phyloP scores from a whole-genome alignment of 1,140 invertebrate species.

The Achatina immaculata region DNA sequence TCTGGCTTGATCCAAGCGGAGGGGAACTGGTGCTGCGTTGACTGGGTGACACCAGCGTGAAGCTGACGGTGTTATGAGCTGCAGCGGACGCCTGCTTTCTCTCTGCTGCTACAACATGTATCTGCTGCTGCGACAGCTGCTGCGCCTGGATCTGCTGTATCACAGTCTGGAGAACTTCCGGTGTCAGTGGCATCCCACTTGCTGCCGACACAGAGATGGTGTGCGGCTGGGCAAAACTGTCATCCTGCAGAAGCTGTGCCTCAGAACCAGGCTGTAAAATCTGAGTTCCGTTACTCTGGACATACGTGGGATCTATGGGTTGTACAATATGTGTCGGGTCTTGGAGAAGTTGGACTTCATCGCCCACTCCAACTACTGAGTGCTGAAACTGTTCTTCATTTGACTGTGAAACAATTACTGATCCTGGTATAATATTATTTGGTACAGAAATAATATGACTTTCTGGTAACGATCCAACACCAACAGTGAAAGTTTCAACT shows the following conservation, averaged over 20 bases:
- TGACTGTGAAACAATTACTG: conserved; percentile 5
- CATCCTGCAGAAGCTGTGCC: conserved; percentile 4
- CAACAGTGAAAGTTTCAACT: background rate
- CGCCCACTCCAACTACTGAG: background rate
- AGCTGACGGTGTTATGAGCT: conserved; percentile 25
- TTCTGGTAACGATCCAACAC: conserved; percentile 18
- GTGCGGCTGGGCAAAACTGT: background rate
- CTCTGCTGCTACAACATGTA: background rate
- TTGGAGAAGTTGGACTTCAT: background rate
- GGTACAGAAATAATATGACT: conserved; percentile 22
- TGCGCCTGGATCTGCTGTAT: conserved; percentile 33
- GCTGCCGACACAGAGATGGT: conserved; percentile 10
- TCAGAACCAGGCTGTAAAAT: conserved; percentile 6
- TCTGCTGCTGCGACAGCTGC: conserved; percentile 22
- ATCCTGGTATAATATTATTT: conserved; percentile 31
- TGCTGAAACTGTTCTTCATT: conserved; percentile 13
- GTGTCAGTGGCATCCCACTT: conserved; percentile 18
- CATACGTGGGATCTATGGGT: background rate
- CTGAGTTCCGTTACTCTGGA: background rate
- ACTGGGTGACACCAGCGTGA: conserved; percentile 52
- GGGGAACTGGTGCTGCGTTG: conserved; percentile 67
- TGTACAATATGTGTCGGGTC: background rate
- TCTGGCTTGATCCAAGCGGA: conserved; percentile 76
- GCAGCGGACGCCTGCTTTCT: background rate
- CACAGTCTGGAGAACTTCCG: conserved; percentile 30